These are phyloP conservation scores for Mirounga angustirostris DNA, from an alignment of 2,113 vertebrate species.

Conservation along the genomic window DNA sequence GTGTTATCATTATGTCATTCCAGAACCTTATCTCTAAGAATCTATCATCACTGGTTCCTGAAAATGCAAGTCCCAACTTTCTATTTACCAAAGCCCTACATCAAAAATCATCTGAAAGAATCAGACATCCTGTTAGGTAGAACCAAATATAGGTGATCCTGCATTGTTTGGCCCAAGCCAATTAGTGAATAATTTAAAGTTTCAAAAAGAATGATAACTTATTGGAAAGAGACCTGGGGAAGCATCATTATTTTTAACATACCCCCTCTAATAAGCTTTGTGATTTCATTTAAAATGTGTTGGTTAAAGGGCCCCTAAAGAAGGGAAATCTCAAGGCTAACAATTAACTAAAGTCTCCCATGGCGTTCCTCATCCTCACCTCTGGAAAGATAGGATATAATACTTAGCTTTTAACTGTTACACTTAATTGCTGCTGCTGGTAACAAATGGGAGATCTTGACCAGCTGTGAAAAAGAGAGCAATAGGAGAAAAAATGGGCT, in stretches of 20 bases:
- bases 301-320: not conserved
- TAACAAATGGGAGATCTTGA: not conserved
- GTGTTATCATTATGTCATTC: not conserved
- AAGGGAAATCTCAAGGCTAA: not conserved
- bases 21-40: not conserved
- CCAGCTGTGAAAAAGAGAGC: not conserved
- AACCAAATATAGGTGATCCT: not conserved
- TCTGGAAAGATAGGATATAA: not conserved
- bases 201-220: slow-evolving; percentile 51
- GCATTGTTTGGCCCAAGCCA: not conserved
- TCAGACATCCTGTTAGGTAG: not conserved
- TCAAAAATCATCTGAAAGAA: slow-evolving; percentile 43
- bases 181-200: slow-evolving; percentile 26
- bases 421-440: not conserved
- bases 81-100: not conserved
- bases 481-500: not conserved
- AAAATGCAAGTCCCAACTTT: slow-evolving; percentile 12
- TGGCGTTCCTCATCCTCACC: not conserved
- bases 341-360: not conserved
- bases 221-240: not conserved
- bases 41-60: not conserved
- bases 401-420: not conserved
- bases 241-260: slow-evolving; percentile 28
- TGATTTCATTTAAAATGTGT: slow-evolving; percentile 23
- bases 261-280: not conserved